These are phyloP conservation scores for Oncorhynchus masou DNA, from an alignment of 2,113 vertebrate genomes.

Conservation along the genomic window DNA sequence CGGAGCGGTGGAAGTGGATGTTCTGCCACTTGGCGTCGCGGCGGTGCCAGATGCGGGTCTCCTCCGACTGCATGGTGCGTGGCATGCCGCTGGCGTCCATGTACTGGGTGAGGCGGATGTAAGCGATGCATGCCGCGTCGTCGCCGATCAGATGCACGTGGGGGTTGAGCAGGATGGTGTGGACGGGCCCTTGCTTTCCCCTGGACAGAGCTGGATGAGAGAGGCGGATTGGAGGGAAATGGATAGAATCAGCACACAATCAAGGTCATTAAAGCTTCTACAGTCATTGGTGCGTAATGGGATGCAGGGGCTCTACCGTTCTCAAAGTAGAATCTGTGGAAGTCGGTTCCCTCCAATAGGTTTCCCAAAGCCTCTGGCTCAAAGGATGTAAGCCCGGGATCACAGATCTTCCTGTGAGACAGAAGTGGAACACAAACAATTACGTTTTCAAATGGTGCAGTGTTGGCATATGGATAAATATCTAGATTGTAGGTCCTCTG, in stretches of 20 bases:
- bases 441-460: background rate
- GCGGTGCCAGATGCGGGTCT: slow-evolving; percentile 95
- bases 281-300: background rate
- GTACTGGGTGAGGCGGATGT: slow-evolving; percentile 94
- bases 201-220: slow-evolving; percentile 83
- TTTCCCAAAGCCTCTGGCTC: slow-evolving; percentile 97
- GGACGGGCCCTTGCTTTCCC: slow-evolving; percentile 82
- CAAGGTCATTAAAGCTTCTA: background rate
- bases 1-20: slow-evolving; percentile 96
- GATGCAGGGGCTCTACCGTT: slow-evolving; percentile 77
- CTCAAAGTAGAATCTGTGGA: slow-evolving; percentile 98
- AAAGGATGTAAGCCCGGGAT: slow-evolving; percentile 94
- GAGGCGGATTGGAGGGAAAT: background rate
- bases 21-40: slow-evolving; percentile 97
- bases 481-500: no score
- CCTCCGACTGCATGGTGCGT: slow-evolving; percentile 95
- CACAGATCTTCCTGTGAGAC: slow-evolving; percentile 89
- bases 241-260: background rate
- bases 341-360: slow-evolving; percentile 96
- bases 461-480: background rate
- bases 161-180: slow-evolving; percentile 95
- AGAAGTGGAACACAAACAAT: background rate
- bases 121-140: slow-evolving; percentile 93
- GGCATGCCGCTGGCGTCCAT: slow-evolving; percentile 85
- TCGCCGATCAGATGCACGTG: slow-evolving; percentile 95